Base-by-base conservation (phyloP, 2,888 invertebrate genomes). In the Fissipunctia ypsillon region DNA sequence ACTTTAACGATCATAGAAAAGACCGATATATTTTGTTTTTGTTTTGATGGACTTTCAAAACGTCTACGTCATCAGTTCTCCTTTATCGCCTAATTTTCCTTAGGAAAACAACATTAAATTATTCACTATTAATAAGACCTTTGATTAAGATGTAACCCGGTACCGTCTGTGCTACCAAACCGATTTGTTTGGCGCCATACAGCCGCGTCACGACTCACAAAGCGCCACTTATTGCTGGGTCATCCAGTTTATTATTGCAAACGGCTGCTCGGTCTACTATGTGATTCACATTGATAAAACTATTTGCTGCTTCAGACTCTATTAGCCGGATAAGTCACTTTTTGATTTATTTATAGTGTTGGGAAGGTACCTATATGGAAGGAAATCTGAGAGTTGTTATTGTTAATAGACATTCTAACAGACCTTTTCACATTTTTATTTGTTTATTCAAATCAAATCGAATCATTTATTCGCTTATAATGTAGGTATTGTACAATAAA, bases 151-250 rank as follows among this genome's bases (percentile, higher is more conserved):
- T 16, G 48, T 48, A n/a, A 38, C 22, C n/a, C 14, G 9, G 45
- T 60, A 31, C 59, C 16, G n/a, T 48, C 31, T 48, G 9, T 63
- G 19, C 19, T 68, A 22, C n/a, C 16, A 16, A 28, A 68, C 48
- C 45, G 38, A 69, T 75, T 78, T 69, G 59, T 70, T 69, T 60
- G 75, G 78, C 75, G 78, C 75, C 75, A 54, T 4, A 31, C 16
- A 31, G 70, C 59, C 78, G 78, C 45, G 70, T 69, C 78, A 52
- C 41, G 70, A 35, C 35, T 28, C 70, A 6, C 25, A 6, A 14
- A 60, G 45, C 31, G n/a, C n/a, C 74, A 52, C 38, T 22, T 69
- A 60, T 69, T 60, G 70, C 78, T 69, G 45, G 38, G 70, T 78
- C 70, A 75, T 69, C 69, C 59, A 19, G 22, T 78, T 45, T 75